Conservation (phyloP, 2,888 invertebrate species). For the Synanthedon tipuliformis region DNA sequence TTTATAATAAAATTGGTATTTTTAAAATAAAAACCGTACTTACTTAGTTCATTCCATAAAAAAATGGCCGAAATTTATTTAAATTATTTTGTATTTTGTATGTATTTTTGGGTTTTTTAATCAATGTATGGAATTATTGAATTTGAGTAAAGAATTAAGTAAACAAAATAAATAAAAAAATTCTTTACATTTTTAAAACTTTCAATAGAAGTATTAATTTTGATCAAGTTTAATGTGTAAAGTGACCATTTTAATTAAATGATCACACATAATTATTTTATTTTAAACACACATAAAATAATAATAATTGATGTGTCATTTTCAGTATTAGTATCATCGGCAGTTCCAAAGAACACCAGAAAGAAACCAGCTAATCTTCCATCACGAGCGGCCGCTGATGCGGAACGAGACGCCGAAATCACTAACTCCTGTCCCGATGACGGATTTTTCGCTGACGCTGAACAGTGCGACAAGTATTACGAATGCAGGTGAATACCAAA, state of each 20-base stretch:
- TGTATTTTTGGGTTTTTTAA: no score
- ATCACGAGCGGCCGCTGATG: conserved; percentile 24
- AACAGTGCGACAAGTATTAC: conserved; percentile 91
- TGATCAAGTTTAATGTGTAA: no score
- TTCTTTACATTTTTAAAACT: not conserved
- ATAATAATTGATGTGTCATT: not conserved
- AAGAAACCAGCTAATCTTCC: conserved; percentile 46
- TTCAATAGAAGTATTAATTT: no score
- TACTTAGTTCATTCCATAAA: no score
- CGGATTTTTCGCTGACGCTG: conserved; percentile 86
- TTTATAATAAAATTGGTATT: no score
- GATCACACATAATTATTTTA: not conserved
- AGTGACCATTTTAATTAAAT: no score
- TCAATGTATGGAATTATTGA: no score
- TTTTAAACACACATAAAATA: not conserved
- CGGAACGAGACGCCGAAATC: conserved; percentile 63
- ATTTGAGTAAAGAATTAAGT: no score
- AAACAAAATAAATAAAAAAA: no score
- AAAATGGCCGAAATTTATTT: no score
- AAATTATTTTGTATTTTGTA: no score
- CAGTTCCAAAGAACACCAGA: conserved; percentile 31
- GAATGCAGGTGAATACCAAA: conserved; percentile 72
- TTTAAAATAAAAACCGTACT: no score
- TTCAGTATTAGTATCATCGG: conserved; percentile 48
- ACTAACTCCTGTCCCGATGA: conserved; percentile 82